Evolutionary conservation across 2,113 vertebrate genomes (phyloP), one percentile per base, ranked within the genome.

Genomic region (Verasper variegatus): DNA sequence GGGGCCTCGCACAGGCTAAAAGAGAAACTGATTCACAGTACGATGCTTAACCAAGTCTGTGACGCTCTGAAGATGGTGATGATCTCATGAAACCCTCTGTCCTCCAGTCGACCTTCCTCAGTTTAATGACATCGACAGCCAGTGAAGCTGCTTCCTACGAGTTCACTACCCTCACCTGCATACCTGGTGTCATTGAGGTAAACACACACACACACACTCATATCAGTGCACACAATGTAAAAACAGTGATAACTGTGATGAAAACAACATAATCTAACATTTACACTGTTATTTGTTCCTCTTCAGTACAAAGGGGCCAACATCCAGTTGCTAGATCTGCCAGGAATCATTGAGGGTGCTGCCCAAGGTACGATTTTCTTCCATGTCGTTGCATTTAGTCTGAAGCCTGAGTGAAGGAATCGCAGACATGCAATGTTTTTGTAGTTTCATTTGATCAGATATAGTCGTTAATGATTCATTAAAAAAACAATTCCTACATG

Each of bases 261-360:
- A 40, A 4, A 49, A 13, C 31, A 23, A n/a, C 13, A n/a, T 55
- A 5, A 6, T 51, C 1, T 54, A 3, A 3, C 10, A n/a, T 71
- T 64, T 18, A 55, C 14, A 58, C 17, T 1, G 8, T 13, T 31
- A 20, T 57, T 23, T 66, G 1, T 65, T 77, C 5, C 27, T 87
- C 35, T 92, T 80, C 84, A 99, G 98, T 98, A 99, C 84, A 99
- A 99, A 95, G 98, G 98, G 27, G 98, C 98, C 81, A 99, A 98
- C 81, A 99, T 99, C 84, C 98, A 99, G 89, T 94, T 99, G 74
- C 89, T 99, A 58, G 98, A 99, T 94, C 95, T 99, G 68, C 98
- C 98, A 26, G 98, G 98, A 84, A 99, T 99, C 91, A 99, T 99
- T 3, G 98, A 99, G 93, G 98, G 98, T 64, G 98, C 98, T 37